These are phyloP conservation scores for Lagorchestes hirsutus DNA, from an alignment of 2,797 vertebrate species.

Conservation along the genomic window DNA sequence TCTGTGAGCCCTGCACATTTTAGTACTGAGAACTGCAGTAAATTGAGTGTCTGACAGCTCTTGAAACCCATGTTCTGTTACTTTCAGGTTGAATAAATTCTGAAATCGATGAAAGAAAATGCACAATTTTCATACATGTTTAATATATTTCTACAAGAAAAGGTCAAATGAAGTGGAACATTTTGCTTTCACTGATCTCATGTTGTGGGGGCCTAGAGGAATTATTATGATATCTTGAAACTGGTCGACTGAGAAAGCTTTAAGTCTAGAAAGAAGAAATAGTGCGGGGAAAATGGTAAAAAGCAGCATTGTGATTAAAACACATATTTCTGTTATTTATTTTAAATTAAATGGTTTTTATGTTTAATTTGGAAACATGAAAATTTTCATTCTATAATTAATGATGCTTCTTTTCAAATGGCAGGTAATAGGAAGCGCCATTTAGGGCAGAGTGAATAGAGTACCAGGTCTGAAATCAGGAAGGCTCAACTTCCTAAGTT, in stretches of 20 bases:
- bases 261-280: not conserved
- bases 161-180: conserved; percentile 81
- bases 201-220: conserved; percentile 57
- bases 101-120: conserved; percentile 79
- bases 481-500: not conserved
- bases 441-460: not conserved
- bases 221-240: conserved; percentile 32
- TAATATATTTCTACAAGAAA: conserved; percentile 80
- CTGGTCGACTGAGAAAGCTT: conserved; percentile 37
- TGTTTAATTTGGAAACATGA: not conserved
- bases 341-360: not conserved
- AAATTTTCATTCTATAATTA: not conserved
- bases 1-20: conserved; percentile 62
- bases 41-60: conserved; percentile 80
- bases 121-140: conserved; percentile 75
- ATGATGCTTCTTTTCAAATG: not conserved
- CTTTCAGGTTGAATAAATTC: conserved; percentile 76
- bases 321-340: not conserved
- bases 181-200: conserved; percentile 64
- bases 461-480: not conserved
- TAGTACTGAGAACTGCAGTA: conserved; percentile 69
- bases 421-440: not conserved
- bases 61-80: conserved; percentile 71
- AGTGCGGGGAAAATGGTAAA: not conserved
- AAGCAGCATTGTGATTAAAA: not conserved